A percentile compares a stretch with the other conserved stretches of the same genome.
Evolutionary conservation across 2,888 invertebrate species (phyloP).

Genomic region (Junonia oenone): DNA sequence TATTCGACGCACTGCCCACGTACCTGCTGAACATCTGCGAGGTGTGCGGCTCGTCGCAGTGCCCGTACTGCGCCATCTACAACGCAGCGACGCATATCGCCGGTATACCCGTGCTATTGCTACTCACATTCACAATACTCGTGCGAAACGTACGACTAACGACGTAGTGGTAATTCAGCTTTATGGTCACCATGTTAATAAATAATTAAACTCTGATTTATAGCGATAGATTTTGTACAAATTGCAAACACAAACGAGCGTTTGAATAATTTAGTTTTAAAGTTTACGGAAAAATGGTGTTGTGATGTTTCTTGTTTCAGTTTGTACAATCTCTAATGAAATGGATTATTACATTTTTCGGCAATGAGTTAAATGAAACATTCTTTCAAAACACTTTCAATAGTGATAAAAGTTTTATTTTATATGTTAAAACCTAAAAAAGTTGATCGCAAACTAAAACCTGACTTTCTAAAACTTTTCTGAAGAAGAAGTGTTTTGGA

Average conservation of each 20-base stretch:
- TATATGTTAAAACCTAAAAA: not conserved
- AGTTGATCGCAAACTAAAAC: no score
- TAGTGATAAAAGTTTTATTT: not conserved
- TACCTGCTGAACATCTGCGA: constrained; percentile 95
- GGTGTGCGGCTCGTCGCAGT: constrained; percentile 96
- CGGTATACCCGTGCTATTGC: constrained; percentile 35
- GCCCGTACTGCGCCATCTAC: constrained; percentile 94
- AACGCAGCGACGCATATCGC: constrained; percentile 80
- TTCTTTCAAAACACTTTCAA: not conserved
- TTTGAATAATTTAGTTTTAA: no score
- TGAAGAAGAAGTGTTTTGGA: not conserved
- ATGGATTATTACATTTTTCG: not conserved
- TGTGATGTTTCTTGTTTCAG: not conserved
- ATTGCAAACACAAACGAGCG: no score
- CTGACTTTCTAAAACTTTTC: no score
- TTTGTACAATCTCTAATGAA: not conserved
- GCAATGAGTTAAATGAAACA: not conserved
- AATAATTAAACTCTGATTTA: no score
- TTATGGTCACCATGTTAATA: not conserved
- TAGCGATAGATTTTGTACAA: not conserved
- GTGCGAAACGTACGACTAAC: constrained; percentile 15
- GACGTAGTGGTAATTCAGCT: not conserved
- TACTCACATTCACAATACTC: constrained; percentile 35
- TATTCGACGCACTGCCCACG: constrained; percentile 92
- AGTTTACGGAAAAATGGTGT: not conserved